Evolutionary conservation across 2,797 vertebrate genomes (phyloP).

Genomic region (Darevskia nairensis): DNA sequence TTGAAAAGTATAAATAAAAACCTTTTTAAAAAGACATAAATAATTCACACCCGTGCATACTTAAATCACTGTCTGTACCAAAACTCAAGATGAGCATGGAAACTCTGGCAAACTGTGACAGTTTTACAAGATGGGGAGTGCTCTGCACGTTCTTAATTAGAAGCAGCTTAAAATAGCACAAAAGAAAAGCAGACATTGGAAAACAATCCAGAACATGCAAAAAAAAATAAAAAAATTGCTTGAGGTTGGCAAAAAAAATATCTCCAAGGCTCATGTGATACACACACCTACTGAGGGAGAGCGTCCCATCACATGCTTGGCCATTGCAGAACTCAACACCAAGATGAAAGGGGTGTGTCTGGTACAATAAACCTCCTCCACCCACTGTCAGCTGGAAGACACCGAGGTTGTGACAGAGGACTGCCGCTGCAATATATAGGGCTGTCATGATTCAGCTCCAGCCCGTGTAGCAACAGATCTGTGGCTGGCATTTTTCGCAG

Average conservation of each 20-base stretch:
- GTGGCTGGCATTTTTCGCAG: not conserved
- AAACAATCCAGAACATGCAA: not conserved
- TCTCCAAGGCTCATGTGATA: not conserved
- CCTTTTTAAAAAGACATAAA: no score
- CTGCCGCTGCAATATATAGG: constrained; percentile 14
- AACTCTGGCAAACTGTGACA: no score
- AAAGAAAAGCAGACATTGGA: not conserved
- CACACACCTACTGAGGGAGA: no score
- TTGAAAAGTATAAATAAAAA: no score
- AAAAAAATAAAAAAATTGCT: no score
- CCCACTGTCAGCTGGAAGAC: constrained; percentile 12
- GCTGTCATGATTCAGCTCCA: not conserved
- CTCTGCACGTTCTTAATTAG: not conserved
- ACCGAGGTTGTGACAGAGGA: not conserved
- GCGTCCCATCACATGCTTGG: not conserved
- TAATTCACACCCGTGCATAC: no score
- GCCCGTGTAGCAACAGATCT: not conserved
- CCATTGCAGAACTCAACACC: not conserved
- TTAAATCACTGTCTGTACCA: no score
- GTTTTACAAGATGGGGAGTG: no score
- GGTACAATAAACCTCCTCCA: not conserved
- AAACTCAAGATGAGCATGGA: no score
- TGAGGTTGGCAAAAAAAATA: no score
- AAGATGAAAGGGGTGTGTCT: not conserved
- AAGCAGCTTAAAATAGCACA: not conserved